Base-by-base conservation (phyloP, 2,797 vertebrate species). In the Clarias fuscus region DNA sequence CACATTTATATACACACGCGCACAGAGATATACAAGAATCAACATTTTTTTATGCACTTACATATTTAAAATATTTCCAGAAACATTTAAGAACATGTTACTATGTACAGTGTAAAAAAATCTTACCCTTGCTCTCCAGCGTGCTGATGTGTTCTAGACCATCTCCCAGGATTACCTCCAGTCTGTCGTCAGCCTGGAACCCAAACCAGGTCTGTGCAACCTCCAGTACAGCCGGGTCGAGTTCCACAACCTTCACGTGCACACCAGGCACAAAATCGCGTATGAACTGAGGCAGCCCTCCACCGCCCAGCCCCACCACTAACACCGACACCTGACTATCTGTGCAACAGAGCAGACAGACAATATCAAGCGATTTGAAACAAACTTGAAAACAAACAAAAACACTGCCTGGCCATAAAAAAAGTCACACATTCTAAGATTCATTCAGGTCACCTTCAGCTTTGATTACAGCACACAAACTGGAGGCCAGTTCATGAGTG, bases 261-360 rank as follows among this genome's bases (percentile, higher is more conserved):
- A 94, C 93, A 85, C 89, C 88, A 0, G 93, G 95, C 87, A 99
- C 96, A 91, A 98, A 98, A 91, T 99, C 97, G 0, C 97, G 96
- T 83, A 99, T 81, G 53, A 99, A 99, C 92, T 98, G 96, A 15
- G 98, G 96, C 83, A 99, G 95, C 83, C 97, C 97, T 88, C 97
- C 98, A 1, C 98, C 98, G 0, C 98, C 98, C 0, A 99, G 96
- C 13, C 98, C 98, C 65, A 99, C 96, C 88, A 99, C 94, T 84
- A 99, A 91, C 90, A 99, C 92, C 0, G 94, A 93, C 83, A 97
- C 88, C 0, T 90, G 90, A 6, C 86, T 85, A 82, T 95, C 97
- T 98, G 93, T 40, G 86, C 85, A 88, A 65, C 18, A 78, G 48
- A 84, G 30, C 14, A 82, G 24, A 43, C 7, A 71, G 4, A 84